Percentiles rank a stretch among this genome's conserved stretches.
Evolutionary conservation across 2,113 vertebrate species (phyloP).

Genomic region (Lipophrys pholis): DNA sequence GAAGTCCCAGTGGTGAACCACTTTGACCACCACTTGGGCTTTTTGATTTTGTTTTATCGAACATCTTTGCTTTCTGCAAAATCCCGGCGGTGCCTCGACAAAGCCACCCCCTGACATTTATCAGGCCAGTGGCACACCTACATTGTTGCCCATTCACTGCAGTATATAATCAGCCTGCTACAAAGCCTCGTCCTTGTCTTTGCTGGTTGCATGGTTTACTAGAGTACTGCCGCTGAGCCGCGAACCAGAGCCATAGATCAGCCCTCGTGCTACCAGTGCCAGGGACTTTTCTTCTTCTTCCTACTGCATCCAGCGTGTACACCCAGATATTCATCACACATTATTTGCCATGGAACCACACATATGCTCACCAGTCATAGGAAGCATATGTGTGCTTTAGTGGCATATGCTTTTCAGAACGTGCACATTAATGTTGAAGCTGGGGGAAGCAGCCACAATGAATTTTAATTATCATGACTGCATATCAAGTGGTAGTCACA

Average conservation of each 20-base stretch:
- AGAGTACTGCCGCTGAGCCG: constrained; percentile 3
- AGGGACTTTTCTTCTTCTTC: constrained; percentile 2
- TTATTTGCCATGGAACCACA: constrained; percentile 2
- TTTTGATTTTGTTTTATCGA: constrained; percentile 45
- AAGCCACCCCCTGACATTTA: constrained; percentile 17
- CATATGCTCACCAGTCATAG: not conserved
- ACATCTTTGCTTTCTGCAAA: constrained; percentile 34
- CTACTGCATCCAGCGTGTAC: constrained; percentile 2
- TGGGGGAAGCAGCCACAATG: not conserved
- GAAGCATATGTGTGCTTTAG: not conserved
- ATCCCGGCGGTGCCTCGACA: constrained; percentile 3
- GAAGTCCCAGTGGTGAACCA: constrained; percentile 41
- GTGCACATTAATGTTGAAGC: constrained; percentile 2
- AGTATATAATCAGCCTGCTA: not conserved
- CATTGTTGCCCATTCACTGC: not conserved
- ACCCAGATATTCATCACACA: not conserved
- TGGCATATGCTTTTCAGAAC: not conserved
- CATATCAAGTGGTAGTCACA: constrained; percentile 10
- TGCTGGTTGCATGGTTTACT: constrained; percentile 9
- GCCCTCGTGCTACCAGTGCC: constrained; percentile 8
- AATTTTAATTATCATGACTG: not conserved
- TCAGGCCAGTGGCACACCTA: constrained; percentile 2
- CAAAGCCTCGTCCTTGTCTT: constrained; percentile 23
- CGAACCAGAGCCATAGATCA: not conserved
- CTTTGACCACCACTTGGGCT: constrained; percentile 35